Conservation (phyloP, 2,888 invertebrate genomes). For the Cephus sareptanus region DNA sequence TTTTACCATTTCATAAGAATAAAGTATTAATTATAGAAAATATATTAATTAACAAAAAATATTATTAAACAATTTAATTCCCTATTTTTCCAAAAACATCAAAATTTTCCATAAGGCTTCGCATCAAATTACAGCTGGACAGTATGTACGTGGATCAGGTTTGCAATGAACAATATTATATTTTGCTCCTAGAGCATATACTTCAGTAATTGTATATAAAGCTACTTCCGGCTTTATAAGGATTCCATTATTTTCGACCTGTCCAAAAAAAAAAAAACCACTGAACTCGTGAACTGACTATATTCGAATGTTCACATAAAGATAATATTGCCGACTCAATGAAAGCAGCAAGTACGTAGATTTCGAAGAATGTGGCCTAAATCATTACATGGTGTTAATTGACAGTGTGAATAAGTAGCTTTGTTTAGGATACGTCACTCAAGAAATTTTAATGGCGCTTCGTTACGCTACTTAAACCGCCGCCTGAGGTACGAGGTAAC, state of each 20-base stretch:
- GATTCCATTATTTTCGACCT: background rate
- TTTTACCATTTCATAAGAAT: too few relatives aligned
- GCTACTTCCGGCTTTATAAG: too few relatives aligned
- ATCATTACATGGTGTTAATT: background rate
- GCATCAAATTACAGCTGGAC: too few relatives aligned
- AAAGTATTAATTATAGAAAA: too few relatives aligned
- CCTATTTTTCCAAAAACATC: too few relatives aligned
- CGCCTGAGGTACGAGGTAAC: background rate
- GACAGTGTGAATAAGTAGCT: background rate
- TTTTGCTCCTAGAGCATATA: too few relatives aligned
- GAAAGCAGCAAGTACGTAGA: background rate
- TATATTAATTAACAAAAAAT: too few relatives aligned
- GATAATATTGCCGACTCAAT: background rate
- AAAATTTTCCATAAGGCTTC: too few relatives aligned
- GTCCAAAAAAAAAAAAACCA: background rate
- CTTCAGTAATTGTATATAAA: too few relatives aligned
- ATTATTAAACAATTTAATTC: too few relatives aligned
- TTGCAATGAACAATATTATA: too few relatives aligned
- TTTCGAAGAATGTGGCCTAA: background rate
- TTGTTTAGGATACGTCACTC: background rate
- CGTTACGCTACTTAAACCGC: background rate
- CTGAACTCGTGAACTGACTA: background rate
- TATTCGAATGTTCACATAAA: background rate
- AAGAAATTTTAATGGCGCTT: background rate
- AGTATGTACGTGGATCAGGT: too few relatives aligned